Evolutionary conservation across 2,888 invertebrate genomes (phyloP).

Genomic region (Meiosimyza decipiens): DNA sequence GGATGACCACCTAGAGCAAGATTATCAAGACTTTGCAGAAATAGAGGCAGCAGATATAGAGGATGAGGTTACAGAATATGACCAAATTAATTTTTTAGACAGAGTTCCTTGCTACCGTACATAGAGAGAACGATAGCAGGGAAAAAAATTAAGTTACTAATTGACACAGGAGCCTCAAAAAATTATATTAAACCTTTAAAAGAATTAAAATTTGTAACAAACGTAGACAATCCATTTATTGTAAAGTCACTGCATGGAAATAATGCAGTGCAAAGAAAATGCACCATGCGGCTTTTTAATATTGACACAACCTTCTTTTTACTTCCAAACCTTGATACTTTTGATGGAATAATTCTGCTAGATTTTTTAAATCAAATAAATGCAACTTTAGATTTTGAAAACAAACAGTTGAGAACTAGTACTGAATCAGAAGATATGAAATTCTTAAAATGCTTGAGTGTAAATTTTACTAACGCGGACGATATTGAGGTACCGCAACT

Average conservation of each 20-base stretch:
- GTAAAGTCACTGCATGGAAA: slow-evolving; percentile 35
- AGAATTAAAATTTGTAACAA: slow-evolving; percentile 12
- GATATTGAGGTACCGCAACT: too few species aligned
- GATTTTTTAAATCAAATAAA: too few species aligned
- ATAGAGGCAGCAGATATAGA: slow-evolving; percentile 3
- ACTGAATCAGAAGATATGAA: too few species aligned
- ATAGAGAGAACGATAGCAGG: slow-evolving; percentile 32
- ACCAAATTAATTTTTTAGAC: slow-evolving; percentile 29
- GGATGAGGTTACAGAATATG: slow-evolving; percentile 6
- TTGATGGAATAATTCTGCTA: too few species aligned
- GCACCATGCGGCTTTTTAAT: slow-evolving; percentile 37
- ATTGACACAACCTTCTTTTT: slow-evolving; percentile 40
- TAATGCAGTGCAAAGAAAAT: slow-evolving; percentile 40
- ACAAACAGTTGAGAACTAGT: too few species aligned
- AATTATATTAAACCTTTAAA: too few species aligned
- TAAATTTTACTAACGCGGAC: too few species aligned
- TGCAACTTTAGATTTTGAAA: too few species aligned
- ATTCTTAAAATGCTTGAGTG: too few species aligned
- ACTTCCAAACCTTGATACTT: slow-evolving; percentile 36
- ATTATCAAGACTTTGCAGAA: not conserved
- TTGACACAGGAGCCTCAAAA: too few species aligned
- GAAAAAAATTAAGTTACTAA: slow-evolving; percentile 22
- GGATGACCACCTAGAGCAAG: too few species aligned
- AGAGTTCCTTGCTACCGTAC: slow-evolving; percentile 26
- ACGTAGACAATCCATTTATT: slow-evolving; percentile 24